phyloP scores from a whole-genome alignment of 2,888 invertebrate genomes.

The Fragum whitleyi region DNA sequence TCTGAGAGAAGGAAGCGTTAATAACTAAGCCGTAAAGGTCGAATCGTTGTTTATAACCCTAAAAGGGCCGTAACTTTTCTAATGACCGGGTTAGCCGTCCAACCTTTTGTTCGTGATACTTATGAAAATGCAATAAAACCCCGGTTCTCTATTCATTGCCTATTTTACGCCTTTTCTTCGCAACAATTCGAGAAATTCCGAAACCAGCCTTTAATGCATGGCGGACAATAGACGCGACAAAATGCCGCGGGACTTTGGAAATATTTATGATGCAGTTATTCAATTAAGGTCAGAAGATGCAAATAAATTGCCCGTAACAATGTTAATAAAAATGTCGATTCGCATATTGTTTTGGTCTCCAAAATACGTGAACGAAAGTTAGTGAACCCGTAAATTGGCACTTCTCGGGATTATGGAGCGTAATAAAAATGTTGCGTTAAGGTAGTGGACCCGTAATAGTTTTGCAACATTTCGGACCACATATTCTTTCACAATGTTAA shows the following conservation, averaged over 20 bases:
- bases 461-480: too few relatives aligned
- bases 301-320: constrained; percentile 17
- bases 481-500: too few relatives aligned
- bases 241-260: constrained; percentile 11
- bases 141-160: constrained; percentile 4
- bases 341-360: neutral
- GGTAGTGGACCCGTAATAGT: too few relatives aligned
- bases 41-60: neutral
- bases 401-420: too few relatives aligned
- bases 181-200: constrained; percentile 24
- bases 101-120: constrained; percentile 9
- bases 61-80: constrained; percentile 17
- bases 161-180: constrained; percentile 25
- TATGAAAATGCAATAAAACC: constrained; percentile 27
- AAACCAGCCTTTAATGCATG: constrained; percentile 4
- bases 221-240: constrained; percentile 16
- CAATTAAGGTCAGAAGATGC: constrained; percentile 11
- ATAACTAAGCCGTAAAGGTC: constrained; percentile 5
- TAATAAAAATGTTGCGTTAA: too few relatives aligned
- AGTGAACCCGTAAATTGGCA: neutral
- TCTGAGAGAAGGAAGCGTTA: neutral
- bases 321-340: constrained; percentile 9
- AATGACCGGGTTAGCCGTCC: constrained; percentile 20
- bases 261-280: constrained; percentile 21
- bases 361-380: constrained; percentile 2